Evolutionary conservation across 92 coral and sea anemone species (phyloP), one percentile per base, ranked within the genome.

Genomic region (Actinostola sp.): DNA sequence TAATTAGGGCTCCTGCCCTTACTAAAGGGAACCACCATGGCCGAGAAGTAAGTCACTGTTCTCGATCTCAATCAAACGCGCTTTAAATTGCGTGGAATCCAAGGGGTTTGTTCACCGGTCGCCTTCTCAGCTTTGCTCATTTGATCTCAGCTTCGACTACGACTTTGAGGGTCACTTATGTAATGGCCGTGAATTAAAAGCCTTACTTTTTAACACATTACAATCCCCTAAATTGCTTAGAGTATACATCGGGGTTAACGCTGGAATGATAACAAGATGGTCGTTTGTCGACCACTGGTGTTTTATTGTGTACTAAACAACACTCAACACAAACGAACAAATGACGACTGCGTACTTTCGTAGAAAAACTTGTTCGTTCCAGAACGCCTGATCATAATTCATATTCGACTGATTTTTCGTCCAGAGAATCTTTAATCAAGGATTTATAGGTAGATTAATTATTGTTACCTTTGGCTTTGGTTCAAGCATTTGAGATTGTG

Each of bases 11-110:
- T 61, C 28, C 15, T 61, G 67, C 68, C 79, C 79, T 61, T 35
- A 52, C 49, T 55, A 70, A 63, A 56, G 60, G 76, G 66, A 66
- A 19, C 78, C 56, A 54, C 34, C 58, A 90, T 90, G 96, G 92
- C 96, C 39, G 92, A 90, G 78, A 90, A 90, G 96, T 90, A 90
- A 83, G 96, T 86, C 0, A 8, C 24, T 21, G 38, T 44, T 44
- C n/a, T 50, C 33, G 16, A 50, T 19, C 3, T 3, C n/a, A 32
- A 32, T 38, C 19, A 26, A 6, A 68, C 20, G 5, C 20, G 41
- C 27, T 27, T 17, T 21, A 32, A 51, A 68, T 33, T 28, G 39
- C 25, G 50, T 24, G 10, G 19, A 48, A 31, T 46, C 51, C 35
- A n/a, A 41, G 15, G 26, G 27, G 38, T 50, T 52, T 29, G 4